Conservation (phyloP, 2,797 vertebrate species). For the Nothura maculosa region DNA sequence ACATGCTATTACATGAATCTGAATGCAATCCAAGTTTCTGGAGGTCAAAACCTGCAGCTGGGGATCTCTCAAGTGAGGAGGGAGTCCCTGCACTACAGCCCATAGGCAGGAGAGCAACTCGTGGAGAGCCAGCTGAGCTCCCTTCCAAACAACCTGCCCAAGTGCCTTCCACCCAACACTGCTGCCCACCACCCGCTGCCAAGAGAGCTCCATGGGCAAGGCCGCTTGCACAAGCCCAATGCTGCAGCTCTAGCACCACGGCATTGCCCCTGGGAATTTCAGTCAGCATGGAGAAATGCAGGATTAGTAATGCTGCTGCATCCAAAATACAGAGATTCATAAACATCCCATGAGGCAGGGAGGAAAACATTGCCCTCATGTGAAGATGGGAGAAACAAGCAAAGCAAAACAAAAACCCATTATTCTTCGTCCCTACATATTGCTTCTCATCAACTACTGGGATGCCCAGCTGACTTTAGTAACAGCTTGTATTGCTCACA, state of each 20-base stretch:
- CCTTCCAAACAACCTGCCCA: background rate
- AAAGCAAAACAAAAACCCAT: background rate
- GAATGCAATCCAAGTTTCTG: background rate
- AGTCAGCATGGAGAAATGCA: background rate
- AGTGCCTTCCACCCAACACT: accelerated
- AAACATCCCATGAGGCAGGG: background rate
- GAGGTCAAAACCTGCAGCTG: background rate
- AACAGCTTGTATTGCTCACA: background rate
- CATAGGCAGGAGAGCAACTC: accelerated
- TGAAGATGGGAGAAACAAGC: background rate
- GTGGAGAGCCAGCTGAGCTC: background rate
- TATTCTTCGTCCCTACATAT: background rate
- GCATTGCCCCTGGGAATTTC: background rate
- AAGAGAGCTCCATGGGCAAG: accelerated
- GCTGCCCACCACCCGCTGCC: accelerated
- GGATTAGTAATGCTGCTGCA: background rate
- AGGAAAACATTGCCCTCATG: background rate
- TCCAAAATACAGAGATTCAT: background rate
- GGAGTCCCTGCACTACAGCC: background rate
- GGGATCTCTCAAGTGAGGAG: background rate
- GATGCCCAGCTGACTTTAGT: background rate
- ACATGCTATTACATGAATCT: background rate
- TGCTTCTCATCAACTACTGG: background rate
- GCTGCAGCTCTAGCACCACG: background rate
- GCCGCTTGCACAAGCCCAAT: background rate